phyloP scores from a whole-genome alignment of 2,888 invertebrate species.

The Carpatolechia fugitivella region DNA sequence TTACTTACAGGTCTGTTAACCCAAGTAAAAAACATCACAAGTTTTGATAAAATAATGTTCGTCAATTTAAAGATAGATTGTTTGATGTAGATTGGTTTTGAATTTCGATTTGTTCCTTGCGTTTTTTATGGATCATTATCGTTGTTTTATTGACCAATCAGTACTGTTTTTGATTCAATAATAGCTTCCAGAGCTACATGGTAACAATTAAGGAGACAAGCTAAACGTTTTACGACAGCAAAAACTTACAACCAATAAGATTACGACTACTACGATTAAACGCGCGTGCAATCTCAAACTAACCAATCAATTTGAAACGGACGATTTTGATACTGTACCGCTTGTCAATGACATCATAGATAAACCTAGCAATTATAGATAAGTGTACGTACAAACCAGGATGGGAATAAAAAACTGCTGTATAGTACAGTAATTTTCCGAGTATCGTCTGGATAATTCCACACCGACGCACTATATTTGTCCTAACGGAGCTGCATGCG shows the following conservation, averaged over 20 bases:
- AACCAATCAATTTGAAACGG: constrained; percentile 26
- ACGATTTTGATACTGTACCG: constrained; percentile 17
- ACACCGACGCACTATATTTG: constrained; percentile 60
- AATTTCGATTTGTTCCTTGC: neutral
- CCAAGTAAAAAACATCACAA: too few species aligned
- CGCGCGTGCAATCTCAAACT: constrained; percentile 19
- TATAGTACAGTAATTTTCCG: constrained; percentile 59
- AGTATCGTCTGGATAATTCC: constrained; percentile 58
- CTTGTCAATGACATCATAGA: constrained; percentile 32
- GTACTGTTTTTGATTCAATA: neutral
- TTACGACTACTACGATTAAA: constrained; percentile 10
- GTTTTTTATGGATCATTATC: neutral
- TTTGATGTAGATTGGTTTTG: too few species aligned
- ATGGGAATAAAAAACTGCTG: constrained; percentile 56
- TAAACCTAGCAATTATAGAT: constrained; percentile 33
- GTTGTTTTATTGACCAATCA: neutral
- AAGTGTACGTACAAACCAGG: constrained; percentile 21
- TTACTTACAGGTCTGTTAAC: too few species aligned
- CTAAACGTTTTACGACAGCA: constrained; percentile 9
- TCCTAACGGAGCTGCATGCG: constrained; percentile 64
- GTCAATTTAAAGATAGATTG: too few species aligned
- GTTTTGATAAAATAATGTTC: too few species aligned
- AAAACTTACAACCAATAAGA: constrained; percentile 11
- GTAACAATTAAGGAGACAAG: constrained; percentile 5
- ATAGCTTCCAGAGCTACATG: neutral